These are phyloP conservation scores for Stegodyphus mimosarum DNA, from an alignment of 1,140 invertebrate genomes.

Conservation along the genomic window DNA sequence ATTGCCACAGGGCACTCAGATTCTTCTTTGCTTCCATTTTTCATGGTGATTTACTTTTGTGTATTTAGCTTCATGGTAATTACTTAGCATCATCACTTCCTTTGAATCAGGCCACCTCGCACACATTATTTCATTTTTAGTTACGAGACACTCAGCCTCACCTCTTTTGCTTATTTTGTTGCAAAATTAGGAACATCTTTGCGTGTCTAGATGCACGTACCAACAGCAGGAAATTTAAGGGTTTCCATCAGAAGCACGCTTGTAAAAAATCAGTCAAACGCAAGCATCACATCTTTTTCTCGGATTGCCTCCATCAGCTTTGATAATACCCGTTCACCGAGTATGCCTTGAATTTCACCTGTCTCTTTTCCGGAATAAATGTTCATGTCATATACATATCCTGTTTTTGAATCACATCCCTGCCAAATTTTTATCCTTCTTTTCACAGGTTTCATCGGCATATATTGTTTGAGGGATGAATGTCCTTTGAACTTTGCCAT, in stretches of 20 bases:
- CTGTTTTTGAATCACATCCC: conserved; percentile 51
- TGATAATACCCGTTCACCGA: conserved; percentile 26
- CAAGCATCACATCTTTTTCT: conserved; percentile 32
- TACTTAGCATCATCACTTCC: conserved; percentile 62
- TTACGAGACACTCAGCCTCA: conserved; percentile 64
- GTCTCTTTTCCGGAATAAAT: conserved; percentile 60
- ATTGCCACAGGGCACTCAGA: too few species aligned
- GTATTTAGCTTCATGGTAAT: conserved; percentile 56
- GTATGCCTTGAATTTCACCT: conserved; percentile 23
- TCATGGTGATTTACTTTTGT: conserved; percentile 46
- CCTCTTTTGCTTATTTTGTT: conserved; percentile 34
- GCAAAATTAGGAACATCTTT: conserved; percentile 56
- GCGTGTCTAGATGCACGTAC: conserved; percentile 51
- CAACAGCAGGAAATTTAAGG: conserved; percentile 10
- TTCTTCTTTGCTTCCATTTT: conserved; percentile 44
- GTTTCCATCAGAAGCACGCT: conserved; percentile 41
- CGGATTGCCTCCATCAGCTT: conserved; percentile 23
- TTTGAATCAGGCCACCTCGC: conserved; percentile 60
- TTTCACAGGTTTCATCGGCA: conserved; percentile 61
- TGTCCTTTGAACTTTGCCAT: conserved; percentile 39
- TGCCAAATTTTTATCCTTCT: conserved; percentile 62
- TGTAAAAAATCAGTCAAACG: conserved; percentile 59
- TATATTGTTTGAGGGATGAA: conserved; percentile 55
- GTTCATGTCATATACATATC: conserved; percentile 39
- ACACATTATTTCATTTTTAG: conserved; percentile 45